A percentile compares a stretch with the other conserved stretches of the same genome.
Conservation (phyloP, 2,113 vertebrate species). For the Syngnathus typhle region DNA sequence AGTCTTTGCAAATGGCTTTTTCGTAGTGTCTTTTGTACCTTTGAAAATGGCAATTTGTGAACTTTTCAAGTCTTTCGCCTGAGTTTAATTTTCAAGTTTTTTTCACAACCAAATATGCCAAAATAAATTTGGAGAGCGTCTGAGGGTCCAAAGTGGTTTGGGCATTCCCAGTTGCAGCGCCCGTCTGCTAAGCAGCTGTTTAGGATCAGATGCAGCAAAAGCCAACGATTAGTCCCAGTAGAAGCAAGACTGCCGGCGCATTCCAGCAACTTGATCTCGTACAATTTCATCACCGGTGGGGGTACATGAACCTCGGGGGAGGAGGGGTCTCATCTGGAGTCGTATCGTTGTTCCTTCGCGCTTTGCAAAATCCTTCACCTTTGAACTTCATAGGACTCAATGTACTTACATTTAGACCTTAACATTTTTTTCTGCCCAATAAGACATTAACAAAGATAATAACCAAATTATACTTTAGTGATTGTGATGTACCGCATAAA, state of each 20-base stretch:
- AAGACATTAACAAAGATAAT: not conserved
- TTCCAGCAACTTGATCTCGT: constrained; percentile 67
- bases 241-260: constrained; percentile 53
- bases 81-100: not conserved
- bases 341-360: constrained; percentile 48
- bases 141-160: constrained; percentile 40
- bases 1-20: no score
- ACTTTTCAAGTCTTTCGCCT: no score
- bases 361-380: constrained; percentile 14
- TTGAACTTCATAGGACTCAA: not conserved
- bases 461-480: not conserved
- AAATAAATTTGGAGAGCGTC: constrained; percentile 44
- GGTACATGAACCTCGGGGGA: constrained; percentile 24
- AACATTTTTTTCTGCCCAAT: not conserved
- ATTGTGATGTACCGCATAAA: not conserved
- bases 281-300: constrained; percentile 56
- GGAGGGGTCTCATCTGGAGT: constrained; percentile 50
- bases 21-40: no score
- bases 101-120: constrained; percentile 22
- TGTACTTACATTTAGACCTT: not conserved
- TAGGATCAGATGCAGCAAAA: constrained; percentile 59
- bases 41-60: no score
- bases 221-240: constrained; percentile 60
- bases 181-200: constrained; percentile 61
- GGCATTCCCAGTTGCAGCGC: constrained; percentile 40